Evolutionary conservation across 2,113 vertebrate genomes (phyloP).

Genomic region (Dicerorhinus sumatrensis): DNA sequence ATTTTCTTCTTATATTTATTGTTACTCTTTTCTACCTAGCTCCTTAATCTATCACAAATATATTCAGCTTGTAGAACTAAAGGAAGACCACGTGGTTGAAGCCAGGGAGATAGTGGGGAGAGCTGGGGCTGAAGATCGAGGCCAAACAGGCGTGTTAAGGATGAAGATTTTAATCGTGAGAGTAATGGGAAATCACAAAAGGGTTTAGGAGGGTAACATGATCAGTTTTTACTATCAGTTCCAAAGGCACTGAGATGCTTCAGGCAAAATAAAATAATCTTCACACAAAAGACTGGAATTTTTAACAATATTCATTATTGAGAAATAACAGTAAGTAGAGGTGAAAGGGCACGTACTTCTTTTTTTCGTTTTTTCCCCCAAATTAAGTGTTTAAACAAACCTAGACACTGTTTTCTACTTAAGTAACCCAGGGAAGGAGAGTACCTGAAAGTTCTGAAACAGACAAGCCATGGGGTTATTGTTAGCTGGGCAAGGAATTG

Average conservation of each 20-base stretch:
- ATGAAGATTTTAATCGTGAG: neutral
- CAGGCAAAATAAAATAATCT: constrained; percentile 42
- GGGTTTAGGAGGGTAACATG: neutral
- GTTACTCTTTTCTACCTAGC: neutral
- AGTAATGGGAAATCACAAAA: neutral
- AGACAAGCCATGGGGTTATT: constrained; percentile 95
- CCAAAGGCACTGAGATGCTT: constrained; percentile 6
- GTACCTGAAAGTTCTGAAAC: constrained; percentile 98
- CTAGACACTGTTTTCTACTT: constrained; percentile 34
- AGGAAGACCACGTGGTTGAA: neutral
- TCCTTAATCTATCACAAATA: neutral
- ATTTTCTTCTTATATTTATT: constrained; percentile 37
- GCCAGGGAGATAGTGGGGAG: neutral
- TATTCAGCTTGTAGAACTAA: neutral
- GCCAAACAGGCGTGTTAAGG: neutral
- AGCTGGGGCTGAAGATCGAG: neutral
- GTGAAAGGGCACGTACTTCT: neutral
- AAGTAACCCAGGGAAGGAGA: neutral
- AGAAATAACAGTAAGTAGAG: neutral
- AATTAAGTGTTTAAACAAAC: constrained; percentile 9
- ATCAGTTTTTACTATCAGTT: neutral
- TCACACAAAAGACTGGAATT: neutral
- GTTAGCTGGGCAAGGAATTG: constrained; percentile 90
- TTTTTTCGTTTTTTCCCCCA: neutral
- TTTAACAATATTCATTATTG: neutral